These are phyloP conservation scores for Hippocampus mohnikei DNA, from an alignment of 2,113 vertebrate genomes.

Conservation along the genomic window DNA sequence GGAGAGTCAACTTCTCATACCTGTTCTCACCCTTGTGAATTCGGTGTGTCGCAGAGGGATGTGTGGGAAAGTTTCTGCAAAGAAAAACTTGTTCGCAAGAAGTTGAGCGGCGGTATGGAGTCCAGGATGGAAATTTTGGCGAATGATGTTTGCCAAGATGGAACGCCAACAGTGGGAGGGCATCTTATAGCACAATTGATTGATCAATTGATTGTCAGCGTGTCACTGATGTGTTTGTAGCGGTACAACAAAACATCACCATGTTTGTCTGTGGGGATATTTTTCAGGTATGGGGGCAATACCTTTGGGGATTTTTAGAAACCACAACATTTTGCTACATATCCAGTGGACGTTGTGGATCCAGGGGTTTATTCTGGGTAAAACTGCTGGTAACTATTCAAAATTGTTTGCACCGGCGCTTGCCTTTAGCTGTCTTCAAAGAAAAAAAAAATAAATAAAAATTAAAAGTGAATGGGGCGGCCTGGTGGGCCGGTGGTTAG, in stretches of 20 bases:
- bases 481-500: too few relatives aligned
- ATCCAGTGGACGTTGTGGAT: background rate
- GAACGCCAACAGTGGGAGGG: background rate
- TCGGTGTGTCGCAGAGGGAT: background rate
- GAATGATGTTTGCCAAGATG: background rate
- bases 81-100: background rate
- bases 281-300: background rate
- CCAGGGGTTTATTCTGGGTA: background rate
- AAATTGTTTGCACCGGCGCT: background rate
- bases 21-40: background rate
- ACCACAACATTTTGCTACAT: background rate
- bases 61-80: background rate
- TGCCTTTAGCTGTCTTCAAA: too few relatives aligned
- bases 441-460: too few relatives aligned
- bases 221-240: background rate
- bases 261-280: background rate
- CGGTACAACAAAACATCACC: background rate
- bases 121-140: background rate
- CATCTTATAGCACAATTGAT: background rate
- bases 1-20: background rate
- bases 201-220: background rate
- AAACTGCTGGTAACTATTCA: background rate
- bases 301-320: background rate
- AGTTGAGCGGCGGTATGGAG: background rate
- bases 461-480: too few relatives aligned